A percentile compares a stretch with the other conserved stretches of the same genome.
These are phyloP conservation scores for Cherax quadricarinatus DNA, from an alignment of 1,140 invertebrate species.

Conservation along the genomic window DNA sequence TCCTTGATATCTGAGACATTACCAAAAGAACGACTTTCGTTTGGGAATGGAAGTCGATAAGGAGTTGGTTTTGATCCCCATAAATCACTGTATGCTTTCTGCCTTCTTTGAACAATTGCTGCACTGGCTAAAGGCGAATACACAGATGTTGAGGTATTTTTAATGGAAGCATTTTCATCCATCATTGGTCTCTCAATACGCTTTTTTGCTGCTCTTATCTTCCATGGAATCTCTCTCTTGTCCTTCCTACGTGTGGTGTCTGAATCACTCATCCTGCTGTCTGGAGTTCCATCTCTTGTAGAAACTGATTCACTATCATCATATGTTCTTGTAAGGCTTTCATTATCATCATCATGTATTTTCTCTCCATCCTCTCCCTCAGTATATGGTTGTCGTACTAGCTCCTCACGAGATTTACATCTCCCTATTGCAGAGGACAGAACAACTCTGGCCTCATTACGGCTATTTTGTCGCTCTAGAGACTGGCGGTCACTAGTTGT, in stretches of 20 bases:
- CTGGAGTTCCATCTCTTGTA: conserved; percentile 45
- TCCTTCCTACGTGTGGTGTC: conserved; percentile 57
- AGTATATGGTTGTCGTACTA: conserved; percentile 54
- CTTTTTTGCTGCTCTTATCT: conserved; percentile 72
- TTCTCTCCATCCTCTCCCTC: conserved; percentile 54
- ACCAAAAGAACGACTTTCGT: conserved; percentile 47
- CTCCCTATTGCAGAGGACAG: conserved; percentile 61
- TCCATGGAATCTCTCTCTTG: conserved; percentile 71
- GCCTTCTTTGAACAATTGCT: conserved; percentile 30
- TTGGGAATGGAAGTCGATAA: conserved; percentile 45
- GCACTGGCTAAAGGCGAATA: conserved; percentile 34
- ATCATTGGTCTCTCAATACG: conserved; percentile 50
- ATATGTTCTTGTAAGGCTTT: not conserved
- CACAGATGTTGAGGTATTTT: not conserved
- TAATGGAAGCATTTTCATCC: not conserved
- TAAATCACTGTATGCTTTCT: conserved; percentile 38
- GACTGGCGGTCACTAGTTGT: conserved; percentile 6
- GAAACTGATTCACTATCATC: not conserved
- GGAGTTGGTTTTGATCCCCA: conserved; percentile 43
- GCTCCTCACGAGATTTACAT: conserved; percentile 70
- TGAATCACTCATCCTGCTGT: conserved; percentile 46
- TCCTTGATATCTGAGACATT: conserved; percentile 54
- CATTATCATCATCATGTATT: conserved; percentile 7
- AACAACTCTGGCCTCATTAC: conserved; percentile 61
- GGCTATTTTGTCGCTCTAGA: conserved; percentile 49